Evolutionary conservation across 1,140 invertebrate genomes (phyloP).

Genomic region (Bradynema listronoti): DNA sequence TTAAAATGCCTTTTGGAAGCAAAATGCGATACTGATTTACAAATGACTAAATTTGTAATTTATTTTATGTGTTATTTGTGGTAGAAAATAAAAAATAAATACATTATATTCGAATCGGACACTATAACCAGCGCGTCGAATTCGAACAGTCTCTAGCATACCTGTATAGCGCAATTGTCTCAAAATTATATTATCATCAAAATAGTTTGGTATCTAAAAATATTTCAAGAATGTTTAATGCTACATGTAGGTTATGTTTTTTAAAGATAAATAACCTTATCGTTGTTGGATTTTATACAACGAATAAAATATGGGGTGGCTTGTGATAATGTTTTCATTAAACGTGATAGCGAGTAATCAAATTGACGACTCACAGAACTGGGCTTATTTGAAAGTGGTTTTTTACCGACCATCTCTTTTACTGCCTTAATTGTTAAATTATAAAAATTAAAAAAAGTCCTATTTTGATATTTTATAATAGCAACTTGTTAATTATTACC

Average conservation of each 20-base stretch:
- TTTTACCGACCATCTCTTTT: slow-evolving; percentile 50
- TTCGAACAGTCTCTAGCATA: slow-evolving; percentile 90
- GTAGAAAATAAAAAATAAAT: slow-evolving; percentile 17
- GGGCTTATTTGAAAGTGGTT: slow-evolving; percentile 66
- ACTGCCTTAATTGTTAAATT: slow-evolving; percentile 25
- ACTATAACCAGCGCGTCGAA: slow-evolving; percentile 87
- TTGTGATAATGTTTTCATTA: slow-evolving; percentile 87
- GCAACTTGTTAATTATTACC: slow-evolving; percentile 65
- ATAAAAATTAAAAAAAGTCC: slow-evolving; percentile 47
- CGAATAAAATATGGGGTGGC: slow-evolving; percentile 93
- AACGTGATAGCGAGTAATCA: slow-evolving; percentile 76
- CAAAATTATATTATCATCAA: slow-evolving; percentile 88
- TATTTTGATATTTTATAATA: slow-evolving; percentile 75
- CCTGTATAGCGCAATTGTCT: slow-evolving; percentile 80
- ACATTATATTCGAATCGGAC: slow-evolving; percentile 79
- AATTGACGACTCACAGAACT: slow-evolving; percentile 88
- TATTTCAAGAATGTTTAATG: slow-evolving; percentile 9
- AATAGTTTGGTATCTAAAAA: slow-evolving; percentile 71
- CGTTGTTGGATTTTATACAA: slow-evolving; percentile 88
- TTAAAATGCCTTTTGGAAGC: slow-evolving; percentile 71
- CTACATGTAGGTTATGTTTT: too few species aligned
- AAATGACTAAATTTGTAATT: slow-evolving; percentile 67
- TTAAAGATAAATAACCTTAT: slow-evolving; percentile 65
- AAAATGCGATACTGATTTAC: slow-evolving; percentile 83
- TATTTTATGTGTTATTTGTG: neutral